phyloP scores from a whole-genome alignment of 2,888 invertebrate species.

The Drosophila putrida region DNA sequence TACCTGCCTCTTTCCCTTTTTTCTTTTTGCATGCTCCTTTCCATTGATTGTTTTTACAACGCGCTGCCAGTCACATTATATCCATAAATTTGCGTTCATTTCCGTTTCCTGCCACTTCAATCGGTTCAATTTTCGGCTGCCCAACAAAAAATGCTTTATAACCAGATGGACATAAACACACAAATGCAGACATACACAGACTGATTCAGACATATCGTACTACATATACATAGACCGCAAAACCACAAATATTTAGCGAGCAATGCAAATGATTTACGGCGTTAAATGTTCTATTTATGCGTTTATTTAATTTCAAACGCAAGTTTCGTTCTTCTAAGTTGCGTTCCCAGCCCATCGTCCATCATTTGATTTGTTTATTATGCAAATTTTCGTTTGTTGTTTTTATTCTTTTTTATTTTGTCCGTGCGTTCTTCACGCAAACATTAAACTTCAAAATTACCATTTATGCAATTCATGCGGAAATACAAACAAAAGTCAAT shows the following conservation, averaged over 20 bases:
- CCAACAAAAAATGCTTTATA: slow-evolving; percentile 19
- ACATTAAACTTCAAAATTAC: slow-evolving; percentile 82
- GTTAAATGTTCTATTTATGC: slow-evolving; percentile 79
- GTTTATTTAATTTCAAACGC: slow-evolving; percentile 73
- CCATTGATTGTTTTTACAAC: slow-evolving; percentile 51
- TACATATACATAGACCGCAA: slow-evolving; percentile 14
- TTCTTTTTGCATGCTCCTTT: slow-evolving; percentile 20
- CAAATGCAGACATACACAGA: neutral
- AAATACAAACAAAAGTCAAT: slow-evolving; percentile 82
- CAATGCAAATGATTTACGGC: slow-evolving; percentile 76
- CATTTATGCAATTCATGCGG: slow-evolving; percentile 82
- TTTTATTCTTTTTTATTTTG: slow-evolving; percentile 27
- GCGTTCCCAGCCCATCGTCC: slow-evolving; percentile 31
- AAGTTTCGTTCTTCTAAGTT: slow-evolving; percentile 47
- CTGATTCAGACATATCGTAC: neutral
- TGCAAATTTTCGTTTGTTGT: slow-evolving; percentile 70
- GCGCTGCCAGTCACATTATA: slow-evolving; percentile 63
- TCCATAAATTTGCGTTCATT: slow-evolving; percentile 79
- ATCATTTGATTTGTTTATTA: slow-evolving; percentile 79
- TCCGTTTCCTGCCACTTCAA: slow-evolving; percentile 75
- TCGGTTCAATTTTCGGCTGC: slow-evolving; percentile 34
- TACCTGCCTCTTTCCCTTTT: neutral
- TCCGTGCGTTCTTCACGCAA: slow-evolving; percentile 47
- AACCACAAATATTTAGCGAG: slow-evolving; percentile 66
- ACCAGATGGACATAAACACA: slow-evolving; percentile 18